Evolutionary conservation across 2,113 vertebrate species (phyloP).

Genomic region (Hippocampus zosterae): DNA sequence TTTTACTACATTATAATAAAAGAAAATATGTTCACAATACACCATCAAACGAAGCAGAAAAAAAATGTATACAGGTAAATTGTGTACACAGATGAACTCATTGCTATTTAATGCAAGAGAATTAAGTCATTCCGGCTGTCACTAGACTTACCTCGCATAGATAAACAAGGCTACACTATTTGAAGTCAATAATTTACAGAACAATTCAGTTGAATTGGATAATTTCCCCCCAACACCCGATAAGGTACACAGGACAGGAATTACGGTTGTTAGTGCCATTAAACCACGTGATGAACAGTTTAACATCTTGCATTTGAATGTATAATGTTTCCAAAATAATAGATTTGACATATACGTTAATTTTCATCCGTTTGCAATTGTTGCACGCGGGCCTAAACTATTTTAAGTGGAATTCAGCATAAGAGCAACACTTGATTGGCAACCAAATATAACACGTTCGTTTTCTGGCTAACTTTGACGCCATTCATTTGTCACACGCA

Average conservation of each 20-base stretch:
- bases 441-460: constrained; percentile 4
- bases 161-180: background rate
- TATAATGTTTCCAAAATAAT: background rate
- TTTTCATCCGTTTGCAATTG: background rate
- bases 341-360: background rate
- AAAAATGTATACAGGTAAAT: background rate
- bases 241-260: background rate
- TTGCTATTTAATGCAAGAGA: background rate
- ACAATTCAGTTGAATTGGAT: background rate
- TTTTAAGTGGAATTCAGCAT: too few relatives aligned
- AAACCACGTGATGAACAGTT: background rate
- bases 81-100: background rate
- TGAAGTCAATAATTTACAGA: background rate
- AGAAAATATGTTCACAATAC: background rate
- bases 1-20: background rate
- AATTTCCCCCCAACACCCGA: background rate
- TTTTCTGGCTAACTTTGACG: background rate
- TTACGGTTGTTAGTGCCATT: background rate
- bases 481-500: background rate
- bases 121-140: background rate
- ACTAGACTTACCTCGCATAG: background rate
- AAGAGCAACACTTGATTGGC: background rate
- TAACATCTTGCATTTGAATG: background rate
- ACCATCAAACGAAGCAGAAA: background rate
- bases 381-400: background rate